Conservation (phyloP, 2,888 invertebrate genomes). For the Leptura quadrifasciata region DNA sequence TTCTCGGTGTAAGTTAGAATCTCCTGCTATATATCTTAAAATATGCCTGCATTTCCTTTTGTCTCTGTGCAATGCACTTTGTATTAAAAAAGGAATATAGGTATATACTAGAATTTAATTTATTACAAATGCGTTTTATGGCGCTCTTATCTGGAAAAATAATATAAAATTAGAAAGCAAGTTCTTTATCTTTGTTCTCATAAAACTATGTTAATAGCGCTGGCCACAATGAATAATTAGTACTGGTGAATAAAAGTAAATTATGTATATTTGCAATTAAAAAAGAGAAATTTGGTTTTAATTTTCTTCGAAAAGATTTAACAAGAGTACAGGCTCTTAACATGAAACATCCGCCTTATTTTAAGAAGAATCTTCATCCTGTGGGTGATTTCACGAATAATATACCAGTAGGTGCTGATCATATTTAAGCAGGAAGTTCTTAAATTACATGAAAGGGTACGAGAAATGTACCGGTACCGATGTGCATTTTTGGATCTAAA, state of each 20-base stretch:
- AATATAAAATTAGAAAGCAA: not conserved
- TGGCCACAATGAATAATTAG: not conserved
- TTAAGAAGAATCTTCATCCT: slow-evolving; percentile 11
- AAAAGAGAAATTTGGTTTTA: not conserved
- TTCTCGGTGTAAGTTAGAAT: no score
- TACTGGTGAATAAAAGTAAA: not conserved
- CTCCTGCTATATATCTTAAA: no score
- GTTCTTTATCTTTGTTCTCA: not conserved
- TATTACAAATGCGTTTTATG: not conserved
- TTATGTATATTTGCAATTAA: not conserved
- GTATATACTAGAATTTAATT: not conserved
- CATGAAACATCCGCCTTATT: slow-evolving; percentile 28
- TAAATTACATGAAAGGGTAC: slow-evolving; percentile 17
- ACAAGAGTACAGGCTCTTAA: slow-evolving; percentile 5
- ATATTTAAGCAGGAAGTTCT: slow-evolving; percentile 32
- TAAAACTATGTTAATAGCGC: not conserved
- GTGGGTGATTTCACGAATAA: slow-evolving; percentile 8
- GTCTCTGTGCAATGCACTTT: not conserved
- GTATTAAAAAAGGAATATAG: not conserved
- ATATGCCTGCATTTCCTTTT: not conserved
- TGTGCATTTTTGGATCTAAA: not conserved
- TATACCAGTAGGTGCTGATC: slow-evolving; percentile 22
- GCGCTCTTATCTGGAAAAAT: not conserved
- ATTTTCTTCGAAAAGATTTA: not conserved
- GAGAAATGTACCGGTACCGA: not conserved